Conservation (phyloP, 2,113 vertebrate species). For the Naja naja region DNA sequence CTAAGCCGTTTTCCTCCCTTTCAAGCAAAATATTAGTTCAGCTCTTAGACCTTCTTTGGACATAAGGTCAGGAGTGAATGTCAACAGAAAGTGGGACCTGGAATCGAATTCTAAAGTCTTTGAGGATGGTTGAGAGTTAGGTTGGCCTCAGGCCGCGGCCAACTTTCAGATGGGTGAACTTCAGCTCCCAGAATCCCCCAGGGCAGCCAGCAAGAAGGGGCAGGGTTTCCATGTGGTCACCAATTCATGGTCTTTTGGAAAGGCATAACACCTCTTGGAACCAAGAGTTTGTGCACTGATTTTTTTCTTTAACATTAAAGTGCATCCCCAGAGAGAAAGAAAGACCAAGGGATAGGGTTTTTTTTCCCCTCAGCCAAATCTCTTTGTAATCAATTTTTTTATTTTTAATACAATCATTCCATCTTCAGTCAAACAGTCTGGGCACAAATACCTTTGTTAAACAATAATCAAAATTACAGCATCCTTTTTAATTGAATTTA, state of each 20-base stretch:
- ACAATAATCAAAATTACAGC: too few species aligned
- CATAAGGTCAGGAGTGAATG: conserved; percentile 48
- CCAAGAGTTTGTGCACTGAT: not conserved
- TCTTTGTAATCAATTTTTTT: too few species aligned
- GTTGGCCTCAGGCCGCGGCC: not conserved
- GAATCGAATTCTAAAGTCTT: not conserved
- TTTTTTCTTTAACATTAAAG: not conserved
- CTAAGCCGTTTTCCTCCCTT: not conserved
- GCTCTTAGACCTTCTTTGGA: not conserved
- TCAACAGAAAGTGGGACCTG: conserved; percentile 7
- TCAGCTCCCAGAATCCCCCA: not conserved
- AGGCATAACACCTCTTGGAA: not conserved
- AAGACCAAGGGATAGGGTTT: too few species aligned
- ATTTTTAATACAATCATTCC: too few species aligned
- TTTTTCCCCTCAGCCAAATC: too few species aligned
- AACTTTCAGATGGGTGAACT: not conserved
- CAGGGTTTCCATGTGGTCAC: not conserved
- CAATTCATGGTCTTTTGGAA: not conserved
- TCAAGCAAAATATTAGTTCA: conserved; percentile 62
- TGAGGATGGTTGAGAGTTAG: too few species aligned
- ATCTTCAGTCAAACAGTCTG: too few species aligned
- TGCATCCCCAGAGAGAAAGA: too few species aligned
- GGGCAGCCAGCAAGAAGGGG: not conserved
- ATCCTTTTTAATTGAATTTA: too few species aligned
- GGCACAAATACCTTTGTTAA: too few species aligned